Evolutionary conservation across 2,888 invertebrate genomes (phyloP).

Genomic region (Oligia latruncula): DNA sequence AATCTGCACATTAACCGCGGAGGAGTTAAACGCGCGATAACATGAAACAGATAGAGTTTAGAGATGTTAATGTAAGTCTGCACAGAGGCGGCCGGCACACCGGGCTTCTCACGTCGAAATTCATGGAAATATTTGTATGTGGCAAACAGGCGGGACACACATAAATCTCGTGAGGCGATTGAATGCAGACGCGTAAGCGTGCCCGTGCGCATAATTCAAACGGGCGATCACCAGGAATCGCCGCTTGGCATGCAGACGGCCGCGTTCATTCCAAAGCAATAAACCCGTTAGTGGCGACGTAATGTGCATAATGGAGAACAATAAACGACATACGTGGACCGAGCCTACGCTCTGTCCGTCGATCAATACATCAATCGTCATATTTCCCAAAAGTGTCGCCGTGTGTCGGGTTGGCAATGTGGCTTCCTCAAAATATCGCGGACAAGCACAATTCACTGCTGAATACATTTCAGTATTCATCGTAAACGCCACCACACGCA

Average conservation of each 20-base stretch:
- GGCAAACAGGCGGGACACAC: slow-evolving; percentile 77
- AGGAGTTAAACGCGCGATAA: slow-evolving; percentile 54
- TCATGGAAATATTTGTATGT: slow-evolving; percentile 84
- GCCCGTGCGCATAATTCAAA: slow-evolving; percentile 88
- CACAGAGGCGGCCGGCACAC: slow-evolving; percentile 46
- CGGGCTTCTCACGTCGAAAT: slow-evolving; percentile 77
- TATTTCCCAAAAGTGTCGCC: slow-evolving; percentile 32
- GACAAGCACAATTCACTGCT: not conserved
- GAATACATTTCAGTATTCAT: not conserved
- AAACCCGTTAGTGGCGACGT: slow-evolving; percentile 87
- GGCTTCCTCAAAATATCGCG: slow-evolving; percentile 6
- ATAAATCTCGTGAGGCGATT: slow-evolving; percentile 86
- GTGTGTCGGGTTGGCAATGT: slow-evolving; percentile 1
- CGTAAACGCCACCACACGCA: not conserved
- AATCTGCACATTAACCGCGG: slow-evolving; percentile 41
- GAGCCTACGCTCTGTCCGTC: slow-evolving; percentile 52
- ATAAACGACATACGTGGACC: slow-evolving; percentile 68
- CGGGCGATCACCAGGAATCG: slow-evolving; percentile 88
- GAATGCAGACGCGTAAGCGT: slow-evolving; percentile 86
- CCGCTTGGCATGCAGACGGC: slow-evolving; percentile 87
- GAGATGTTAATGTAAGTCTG: slow-evolving; percentile 53
- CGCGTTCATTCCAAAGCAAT: slow-evolving; percentile 85
- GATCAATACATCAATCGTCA: slow-evolving; percentile 49
- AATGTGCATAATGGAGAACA: slow-evolving; percentile 83
- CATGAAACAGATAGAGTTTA: slow-evolving; percentile 52